A percentile compares a stretch with the other conserved stretches of the same genome.
Conservation (phyloP, 2,113 vertebrate species). For the Todiramphus chloris region DNA sequence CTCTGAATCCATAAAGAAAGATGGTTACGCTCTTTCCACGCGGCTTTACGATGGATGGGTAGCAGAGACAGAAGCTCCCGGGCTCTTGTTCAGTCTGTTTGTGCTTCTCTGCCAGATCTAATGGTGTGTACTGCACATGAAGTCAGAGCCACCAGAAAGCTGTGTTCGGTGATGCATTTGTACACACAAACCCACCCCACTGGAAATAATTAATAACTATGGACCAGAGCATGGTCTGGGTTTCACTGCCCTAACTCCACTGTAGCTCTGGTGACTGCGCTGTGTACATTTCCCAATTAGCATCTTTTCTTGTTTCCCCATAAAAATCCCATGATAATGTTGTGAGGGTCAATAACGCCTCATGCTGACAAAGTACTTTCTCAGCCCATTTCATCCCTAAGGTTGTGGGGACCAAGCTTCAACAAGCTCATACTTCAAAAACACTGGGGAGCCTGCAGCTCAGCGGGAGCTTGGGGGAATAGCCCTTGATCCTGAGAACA, state of each 20-base stretch:
- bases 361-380: slow-evolving; percentile 32
- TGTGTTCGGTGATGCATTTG: neutral
- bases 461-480: slow-evolving; percentile 31
- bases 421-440: slow-evolving; percentile 30
- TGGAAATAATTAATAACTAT: slow-evolving; percentile 16
- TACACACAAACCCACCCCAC: neutral
- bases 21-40: neutral
- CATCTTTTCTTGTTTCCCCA: neutral
- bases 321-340: neutral
- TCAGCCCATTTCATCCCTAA: neutral
- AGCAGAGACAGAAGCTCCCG: neutral
- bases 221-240: neutral
- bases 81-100: neutral
- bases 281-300: neutral
- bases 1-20: neutral
- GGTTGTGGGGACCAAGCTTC: slow-evolving; percentile 2
- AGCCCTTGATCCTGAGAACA: slow-evolving; percentile 56
- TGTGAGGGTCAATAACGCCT: neutral
- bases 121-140: neutral
- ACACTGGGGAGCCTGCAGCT: neutral
- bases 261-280: neutral
- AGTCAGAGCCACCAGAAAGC: neutral
- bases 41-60: accelerated
- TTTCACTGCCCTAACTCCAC: neutral
- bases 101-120: neutral